Base-by-base conservation (phyloP, 2,888 invertebrate species). In the Xylocampa areola region DNA sequence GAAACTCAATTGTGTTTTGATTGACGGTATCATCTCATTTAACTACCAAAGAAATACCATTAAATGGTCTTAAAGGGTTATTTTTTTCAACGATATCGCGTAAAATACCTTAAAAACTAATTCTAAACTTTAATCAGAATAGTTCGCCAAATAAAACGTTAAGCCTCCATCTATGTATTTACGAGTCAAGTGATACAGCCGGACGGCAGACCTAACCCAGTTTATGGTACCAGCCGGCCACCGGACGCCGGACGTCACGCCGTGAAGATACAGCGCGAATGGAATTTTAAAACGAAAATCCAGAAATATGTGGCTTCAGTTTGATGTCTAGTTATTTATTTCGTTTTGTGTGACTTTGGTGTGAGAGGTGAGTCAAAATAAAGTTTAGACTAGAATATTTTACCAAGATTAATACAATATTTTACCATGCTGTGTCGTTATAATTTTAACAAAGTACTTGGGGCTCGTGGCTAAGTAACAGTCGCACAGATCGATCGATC, bases 81-180 rank as follows among this genome's bases (percentile, higher is more conserved):
- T 2, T 21, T 21, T 21, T 21, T 21, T 21, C 21, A 21, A 21
- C 21, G 21, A 21, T n/a, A n/a, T n/a, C n/a, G n/a, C n/a, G n/a
- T n/a, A n/a, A n/a, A 21, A 1, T 7, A 7, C 4, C 21, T 21
- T 7, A 1, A 25, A 8, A 1, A 10, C 8, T 25, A 17, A 7
- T 14, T 14, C 14, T 7, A 5, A 13, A 13, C 30, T 32, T 14
- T 2, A 0, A 11, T 10, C 58, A 5, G 79, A 81, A 80, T 81
- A 80, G 41, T 66, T 23, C 60, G 37, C 8, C 51, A 57, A 60
- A 63, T 73, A 36, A 67, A 73, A 69, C 55, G 70, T 76, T 79
- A 76, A 75, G 77, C 51, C 27, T 1, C 54, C 50, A 77, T 82
- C 73, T 67, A 74, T 41, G 60, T 79, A 77, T 82, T 82, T 82